phyloP scores from a whole-genome alignment of 2,888 invertebrate species.

The Tetragonisca angustula region DNA sequence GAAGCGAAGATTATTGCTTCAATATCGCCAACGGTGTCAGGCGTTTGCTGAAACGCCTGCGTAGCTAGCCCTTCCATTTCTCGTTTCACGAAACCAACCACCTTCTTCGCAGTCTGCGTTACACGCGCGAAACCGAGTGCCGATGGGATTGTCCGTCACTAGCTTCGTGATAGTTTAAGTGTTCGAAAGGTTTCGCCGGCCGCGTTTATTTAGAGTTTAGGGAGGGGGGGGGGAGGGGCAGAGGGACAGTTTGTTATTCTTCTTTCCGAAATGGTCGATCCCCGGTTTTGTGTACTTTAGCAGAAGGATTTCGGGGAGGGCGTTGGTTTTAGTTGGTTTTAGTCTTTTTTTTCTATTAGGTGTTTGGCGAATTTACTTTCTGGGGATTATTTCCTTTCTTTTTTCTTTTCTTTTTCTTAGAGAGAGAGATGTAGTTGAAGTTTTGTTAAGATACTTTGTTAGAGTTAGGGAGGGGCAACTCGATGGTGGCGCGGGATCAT shows the following conservation, averaged over 20 bases:
- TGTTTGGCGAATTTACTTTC: background rate
- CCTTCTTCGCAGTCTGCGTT: background rate
- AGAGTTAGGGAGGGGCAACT: too few relatives aligned
- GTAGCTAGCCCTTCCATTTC: conserved; percentile 53
- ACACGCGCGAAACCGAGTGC: background rate
- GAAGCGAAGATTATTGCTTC: conserved; percentile 81
- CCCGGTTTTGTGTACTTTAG: background rate
- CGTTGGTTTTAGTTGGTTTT: background rate
- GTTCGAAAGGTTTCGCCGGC: background rate
- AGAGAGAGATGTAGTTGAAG: too few relatives aligned
- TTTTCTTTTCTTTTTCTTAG: too few relatives aligned
- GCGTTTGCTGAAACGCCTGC: conserved; percentile 75
- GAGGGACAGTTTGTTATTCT: background rate
- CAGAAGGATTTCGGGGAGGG: background rate
- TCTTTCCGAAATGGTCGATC: background rate
- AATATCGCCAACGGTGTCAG: conserved; percentile 80
- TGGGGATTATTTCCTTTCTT: too few relatives aligned
- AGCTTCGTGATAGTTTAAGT: background rate
- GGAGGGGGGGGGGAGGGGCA: too few relatives aligned
- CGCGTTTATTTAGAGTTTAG: background rate
- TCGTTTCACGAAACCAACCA: background rate
- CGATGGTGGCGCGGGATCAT: too few relatives aligned
- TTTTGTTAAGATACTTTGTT: too few relatives aligned
- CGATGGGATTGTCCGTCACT: background rate
- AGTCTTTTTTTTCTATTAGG: background rate